These are phyloP conservation scores for Incurvaria masculella DNA, from an alignment of 2,888 invertebrate species.

Conservation along the genomic window DNA sequence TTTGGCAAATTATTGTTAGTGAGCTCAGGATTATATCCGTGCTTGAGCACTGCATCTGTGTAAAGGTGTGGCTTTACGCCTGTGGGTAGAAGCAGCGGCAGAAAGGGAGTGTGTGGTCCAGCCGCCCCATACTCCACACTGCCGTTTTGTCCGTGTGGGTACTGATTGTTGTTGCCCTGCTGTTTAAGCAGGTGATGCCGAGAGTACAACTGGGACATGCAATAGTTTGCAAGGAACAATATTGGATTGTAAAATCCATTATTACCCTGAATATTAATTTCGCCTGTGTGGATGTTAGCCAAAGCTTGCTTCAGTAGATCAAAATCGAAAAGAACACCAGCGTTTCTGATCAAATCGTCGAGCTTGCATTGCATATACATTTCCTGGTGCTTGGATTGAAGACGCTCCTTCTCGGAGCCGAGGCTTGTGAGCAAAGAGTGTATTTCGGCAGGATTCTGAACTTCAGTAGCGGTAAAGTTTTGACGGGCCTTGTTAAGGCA, in stretches of 20 bases:
- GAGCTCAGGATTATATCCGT: slow-evolving; percentile 7
- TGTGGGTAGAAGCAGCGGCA: slow-evolving; percentile 20
- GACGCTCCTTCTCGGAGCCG: slow-evolving; percentile 62
- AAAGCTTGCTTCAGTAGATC: slow-evolving; percentile 64
- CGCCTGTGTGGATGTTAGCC: slow-evolving; percentile 59
- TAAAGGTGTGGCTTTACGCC: slow-evolving; percentile 11
- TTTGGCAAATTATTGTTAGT: slow-evolving; percentile 8
- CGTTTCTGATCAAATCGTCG: slow-evolving; percentile 66
- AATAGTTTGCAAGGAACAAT: slow-evolving; percentile 71
- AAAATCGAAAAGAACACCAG: slow-evolving; percentile 65
- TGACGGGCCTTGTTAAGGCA: slow-evolving; percentile 59
- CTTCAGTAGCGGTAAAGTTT: slow-evolving; percentile 53
- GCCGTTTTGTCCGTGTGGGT: slow-evolving; percentile 14
- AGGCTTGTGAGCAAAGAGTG: slow-evolving; percentile 60
- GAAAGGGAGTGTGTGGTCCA: slow-evolving; percentile 23
- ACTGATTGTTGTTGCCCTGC: slow-evolving; percentile 29
- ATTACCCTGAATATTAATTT: slow-evolving; percentile 34
- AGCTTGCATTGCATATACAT: slow-evolving; percentile 70
- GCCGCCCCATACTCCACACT: slow-evolving; percentile 25
- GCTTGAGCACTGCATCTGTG: slow-evolving; percentile 16
- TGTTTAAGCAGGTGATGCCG: slow-evolving; percentile 52
- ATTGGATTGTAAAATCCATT: slow-evolving; percentile 63
- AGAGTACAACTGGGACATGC: slow-evolving; percentile 69
- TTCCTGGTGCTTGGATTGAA: slow-evolving; percentile 66
- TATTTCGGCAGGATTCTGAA: slow-evolving; percentile 53